These are phyloP conservation scores for Halichoeres trimaculatus DNA, from an alignment of 2,113 vertebrate genomes.

Conservation along the genomic window DNA sequence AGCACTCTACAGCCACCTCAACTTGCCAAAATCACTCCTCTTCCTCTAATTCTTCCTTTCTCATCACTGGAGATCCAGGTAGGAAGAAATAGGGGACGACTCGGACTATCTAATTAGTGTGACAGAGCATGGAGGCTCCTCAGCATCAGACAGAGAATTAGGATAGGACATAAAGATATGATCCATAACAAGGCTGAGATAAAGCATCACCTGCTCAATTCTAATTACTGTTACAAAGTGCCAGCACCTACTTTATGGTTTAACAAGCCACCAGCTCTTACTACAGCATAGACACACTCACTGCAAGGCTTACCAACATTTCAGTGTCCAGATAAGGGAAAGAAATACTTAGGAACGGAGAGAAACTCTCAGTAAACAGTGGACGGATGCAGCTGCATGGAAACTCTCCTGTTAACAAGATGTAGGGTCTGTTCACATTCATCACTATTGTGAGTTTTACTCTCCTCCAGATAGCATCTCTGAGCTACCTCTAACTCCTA, in stretches of 20 bases:
- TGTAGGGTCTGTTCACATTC: not conserved
- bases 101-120: conserved; percentile 77
- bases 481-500: no score
- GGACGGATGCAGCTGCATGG: not conserved
- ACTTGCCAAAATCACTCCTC: conserved; percentile 43
- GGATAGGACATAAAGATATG: conserved; percentile 67
- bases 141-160: conserved; percentile 67
- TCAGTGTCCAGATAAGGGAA: not conserved
- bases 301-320: conserved; percentile 2
- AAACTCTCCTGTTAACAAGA: not conserved
- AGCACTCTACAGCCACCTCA: conserved; percentile 39
- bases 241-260: conserved; percentile 54
- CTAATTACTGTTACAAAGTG: conserved; percentile 71
- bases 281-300: conserved; percentile 12
- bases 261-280: conserved; percentile 36
- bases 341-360: not conserved
- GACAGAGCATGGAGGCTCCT: conserved; percentile 66
- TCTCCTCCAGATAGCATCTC: no score
- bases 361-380: not conserved
- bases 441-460: no score
- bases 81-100: conserved; percentile 63
- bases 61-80: conserved; percentile 38
- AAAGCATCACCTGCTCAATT: conserved; percentile 78
- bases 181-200: conserved; percentile 73
- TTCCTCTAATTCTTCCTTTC: conserved; percentile 35